Evolutionary conservation across 2,888 invertebrate species (phyloP), one percentile per base, ranked within the genome.

Genomic region (Leptarthrus brevirostris): DNA sequence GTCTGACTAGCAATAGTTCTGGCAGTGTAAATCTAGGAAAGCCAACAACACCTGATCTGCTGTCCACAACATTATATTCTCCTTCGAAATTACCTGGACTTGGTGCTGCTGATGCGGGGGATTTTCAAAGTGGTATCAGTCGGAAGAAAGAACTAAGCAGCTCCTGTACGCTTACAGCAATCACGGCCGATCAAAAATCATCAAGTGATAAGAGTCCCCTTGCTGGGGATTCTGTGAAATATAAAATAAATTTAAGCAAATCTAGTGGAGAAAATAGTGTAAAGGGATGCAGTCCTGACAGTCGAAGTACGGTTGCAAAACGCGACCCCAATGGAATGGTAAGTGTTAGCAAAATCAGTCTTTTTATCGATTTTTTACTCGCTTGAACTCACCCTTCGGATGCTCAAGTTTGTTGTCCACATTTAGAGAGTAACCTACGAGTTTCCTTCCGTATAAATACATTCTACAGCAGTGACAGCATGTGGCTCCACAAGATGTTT

Each of bases 261-360:
- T 2, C 14, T 34, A 30, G n/a, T 70, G 66, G 66, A 3, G 49
- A 66, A 14, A 47, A 24, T 30, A 24, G 66, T 49, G 26, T 8
- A 24, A 56, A 24, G 6, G 30, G 73, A 40, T 56, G 72, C 56
- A 26, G 74, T 76, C 74, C 54, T 75, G 34, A 30, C 56, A 24
- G 34, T 47, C 36, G 58, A 36, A 5, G 76, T 61, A 64, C 73
- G 61, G 54, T 73, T 53, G 76, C 56, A 64, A 79, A 79, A 77
- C 78, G 77, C 61, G 78, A 78, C 70, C 66, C 75, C 20, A 75
- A 77, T 76, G 78, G 77, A 75, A 79, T 79, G 79, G 79, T 79
- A 72, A 79, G 78, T 76, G 14, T 14, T 24, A n/a, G n/a, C n/a
- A 24, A 26, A 6, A 40, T 5, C 52, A 44, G 6, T 71, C 10